phyloP scores from a whole-genome alignment of 2,797 vertebrate species.

The Hydrolagus colliei region DNA sequence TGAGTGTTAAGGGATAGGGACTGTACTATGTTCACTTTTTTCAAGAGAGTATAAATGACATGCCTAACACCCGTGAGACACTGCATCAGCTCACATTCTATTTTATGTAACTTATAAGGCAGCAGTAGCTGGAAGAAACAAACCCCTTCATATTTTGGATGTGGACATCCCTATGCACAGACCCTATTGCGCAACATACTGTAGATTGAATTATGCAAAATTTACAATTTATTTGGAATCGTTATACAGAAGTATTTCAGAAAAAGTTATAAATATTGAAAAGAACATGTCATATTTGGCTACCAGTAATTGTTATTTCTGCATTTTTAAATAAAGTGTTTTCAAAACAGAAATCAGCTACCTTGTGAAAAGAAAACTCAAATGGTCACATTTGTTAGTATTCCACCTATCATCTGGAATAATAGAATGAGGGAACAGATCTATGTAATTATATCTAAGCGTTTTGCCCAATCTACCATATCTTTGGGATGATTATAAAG shows the following conservation, averaged over 20 bases:
- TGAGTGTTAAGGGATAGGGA: slow-evolving; percentile 25
- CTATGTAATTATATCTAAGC: not conserved
- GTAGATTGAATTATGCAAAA: not conserved
- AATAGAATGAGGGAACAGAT: not conserved
- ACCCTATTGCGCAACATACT: not conserved
- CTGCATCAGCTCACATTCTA: not conserved
- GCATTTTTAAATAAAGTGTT: not conserved
- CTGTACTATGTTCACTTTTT: not conserved
- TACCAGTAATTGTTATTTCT: not conserved
- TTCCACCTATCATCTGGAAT: not conserved
- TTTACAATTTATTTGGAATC: not conserved
- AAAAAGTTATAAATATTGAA: not conserved
- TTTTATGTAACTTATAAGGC: not conserved
- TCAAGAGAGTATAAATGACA: slow-evolving; percentile 4
- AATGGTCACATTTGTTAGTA: not conserved
- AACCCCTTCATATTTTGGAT: not conserved
- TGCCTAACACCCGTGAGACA: slow-evolving; percentile 1
- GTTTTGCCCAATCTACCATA: not conserved
- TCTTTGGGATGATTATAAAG: not conserved
- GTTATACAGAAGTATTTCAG: not conserved
- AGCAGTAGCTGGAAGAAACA: not conserved
- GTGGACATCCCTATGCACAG: not conserved
- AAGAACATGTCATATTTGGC: not conserved
- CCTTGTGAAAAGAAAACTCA: not conserved
- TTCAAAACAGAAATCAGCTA: not conserved